phyloP scores from a whole-genome alignment of 2,113 vertebrate species.

The Campylomormyrus numenius region DNA sequence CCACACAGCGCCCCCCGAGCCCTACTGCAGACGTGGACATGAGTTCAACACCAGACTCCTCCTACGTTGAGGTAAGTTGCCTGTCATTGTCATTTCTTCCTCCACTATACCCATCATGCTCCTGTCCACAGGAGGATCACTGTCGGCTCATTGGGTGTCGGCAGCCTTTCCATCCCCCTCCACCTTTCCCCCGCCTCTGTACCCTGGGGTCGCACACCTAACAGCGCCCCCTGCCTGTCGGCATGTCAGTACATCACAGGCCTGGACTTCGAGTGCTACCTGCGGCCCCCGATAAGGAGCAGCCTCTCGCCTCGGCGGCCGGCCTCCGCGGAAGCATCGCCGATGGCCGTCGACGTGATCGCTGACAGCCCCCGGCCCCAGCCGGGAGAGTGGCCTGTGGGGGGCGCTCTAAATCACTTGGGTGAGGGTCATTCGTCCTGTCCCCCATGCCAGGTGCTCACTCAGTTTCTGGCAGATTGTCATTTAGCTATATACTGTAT shows the following conservation, averaged over 20 bases:
- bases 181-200: not conserved
- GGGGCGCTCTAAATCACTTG: conserved; percentile 26
- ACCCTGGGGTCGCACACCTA: not conserved
- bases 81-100: not conserved
- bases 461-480: not conserved
- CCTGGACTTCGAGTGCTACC: conserved; percentile 61
- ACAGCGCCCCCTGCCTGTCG: not conserved
- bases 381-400: conserved; percentile 27
- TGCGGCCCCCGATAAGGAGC: conserved; percentile 45
- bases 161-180: not conserved
- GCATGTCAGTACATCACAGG: conserved; percentile 40
- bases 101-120: not conserved
- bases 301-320: conserved; percentile 42
- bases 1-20: not conserved
- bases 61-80: conserved; percentile 41
- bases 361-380: conserved; percentile 53
- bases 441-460: not conserved
- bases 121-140: not conserved
- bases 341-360: conserved; percentile 40
- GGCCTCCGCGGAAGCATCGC: conserved; percentile 32
- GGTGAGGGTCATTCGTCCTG: conserved; percentile 4
- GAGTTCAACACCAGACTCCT: conserved; percentile 35
- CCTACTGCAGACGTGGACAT: conserved; percentile 23
- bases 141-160: not conserved
- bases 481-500: not conserved